These are phyloP conservation scores for Caenorhabditis japonica DNA, from an alignment of 2,888 invertebrate species.

Conservation along the genomic window DNA sequence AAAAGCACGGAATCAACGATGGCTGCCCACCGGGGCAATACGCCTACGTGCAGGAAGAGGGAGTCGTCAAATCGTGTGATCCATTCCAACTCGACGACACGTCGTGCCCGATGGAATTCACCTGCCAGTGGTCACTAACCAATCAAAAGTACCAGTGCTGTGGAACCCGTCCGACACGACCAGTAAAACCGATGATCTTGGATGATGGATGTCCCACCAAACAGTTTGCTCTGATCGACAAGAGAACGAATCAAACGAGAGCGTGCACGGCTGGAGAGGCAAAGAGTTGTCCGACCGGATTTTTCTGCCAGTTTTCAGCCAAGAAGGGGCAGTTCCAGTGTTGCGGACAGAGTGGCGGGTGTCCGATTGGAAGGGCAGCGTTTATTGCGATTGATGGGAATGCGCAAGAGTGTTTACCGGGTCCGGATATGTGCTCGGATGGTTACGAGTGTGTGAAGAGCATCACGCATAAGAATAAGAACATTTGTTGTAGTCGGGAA, in stretches of 20 bases:
- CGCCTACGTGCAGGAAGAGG: constrained; percentile 60
- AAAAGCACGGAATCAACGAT: constrained; percentile 58
- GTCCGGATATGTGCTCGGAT: constrained; percentile 62
- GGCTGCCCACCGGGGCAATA: constrained; percentile 66
- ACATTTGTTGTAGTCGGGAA: constrained; percentile 63
- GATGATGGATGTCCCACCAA: constrained; percentile 62
- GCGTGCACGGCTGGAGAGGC: constrained; percentile 64
- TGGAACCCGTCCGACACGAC: constrained; percentile 57
- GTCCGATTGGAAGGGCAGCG: constrained; percentile 60
- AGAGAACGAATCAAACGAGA: constrained; percentile 52
- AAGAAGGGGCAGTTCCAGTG: constrained; percentile 65
- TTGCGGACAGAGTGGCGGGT: constrained; percentile 66
- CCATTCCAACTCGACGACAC: constrained; percentile 52
- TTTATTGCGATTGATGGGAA: constrained; percentile 64
- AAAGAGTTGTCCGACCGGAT: constrained; percentile 61
- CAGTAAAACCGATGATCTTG: constrained; percentile 47
- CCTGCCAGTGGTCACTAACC: constrained; percentile 61
- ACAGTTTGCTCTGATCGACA: constrained; percentile 61
- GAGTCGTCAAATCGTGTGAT: constrained; percentile 57
- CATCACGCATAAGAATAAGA: constrained; percentile 52
- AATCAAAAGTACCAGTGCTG: constrained; percentile 66
- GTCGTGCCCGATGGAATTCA: constrained; percentile 57
- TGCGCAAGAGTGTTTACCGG: constrained; percentile 62
- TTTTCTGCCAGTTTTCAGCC: constrained; percentile 66
- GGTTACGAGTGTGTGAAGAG: constrained; percentile 64